A percentile compares a stretch with the other conserved stretches of the same genome.
phyloP scores from a whole-genome alignment of 2,113 vertebrate genomes.

The Calypte anna region DNA sequence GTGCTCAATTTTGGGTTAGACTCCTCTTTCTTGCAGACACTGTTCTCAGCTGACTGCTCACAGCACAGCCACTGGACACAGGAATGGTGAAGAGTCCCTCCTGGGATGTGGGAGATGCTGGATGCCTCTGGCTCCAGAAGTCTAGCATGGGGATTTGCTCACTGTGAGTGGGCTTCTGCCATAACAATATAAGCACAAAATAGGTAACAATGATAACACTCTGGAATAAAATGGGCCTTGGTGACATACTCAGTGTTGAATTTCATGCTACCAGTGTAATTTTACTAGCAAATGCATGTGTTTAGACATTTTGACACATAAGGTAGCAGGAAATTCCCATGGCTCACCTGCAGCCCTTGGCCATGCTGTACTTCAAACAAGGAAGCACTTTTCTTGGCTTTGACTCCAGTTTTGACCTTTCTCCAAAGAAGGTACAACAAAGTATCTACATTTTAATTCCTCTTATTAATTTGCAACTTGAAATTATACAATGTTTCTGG shows the following conservation, averaged over 20 bases:
- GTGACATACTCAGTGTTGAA: background rate
- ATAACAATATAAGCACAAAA: background rate
- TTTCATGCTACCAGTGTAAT: background rate
- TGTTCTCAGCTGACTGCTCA: background rate
- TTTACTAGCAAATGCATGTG: background rate
- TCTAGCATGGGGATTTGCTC: accelerated
- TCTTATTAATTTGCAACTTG: background rate
- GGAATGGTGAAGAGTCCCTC: background rate
- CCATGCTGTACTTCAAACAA: background rate
- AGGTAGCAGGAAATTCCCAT: background rate
- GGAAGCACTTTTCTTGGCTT: background rate
- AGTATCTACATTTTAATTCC: background rate
- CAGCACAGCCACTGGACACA: background rate
- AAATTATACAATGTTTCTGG: background rate
- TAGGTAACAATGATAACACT: background rate
- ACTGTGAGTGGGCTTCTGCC: background rate
- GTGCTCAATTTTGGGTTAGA: background rate
- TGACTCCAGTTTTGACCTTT: background rate
- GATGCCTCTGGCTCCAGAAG: background rate
- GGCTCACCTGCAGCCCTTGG: background rate
- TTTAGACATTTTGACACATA: background rate
- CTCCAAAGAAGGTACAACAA: background rate
- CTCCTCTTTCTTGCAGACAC: background rate
- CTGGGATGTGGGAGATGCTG: background rate
- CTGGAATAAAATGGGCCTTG: background rate